Evolutionary conservation across 2,888 invertebrate genomes (phyloP).

Genomic region (Drosophila putrida): DNA sequence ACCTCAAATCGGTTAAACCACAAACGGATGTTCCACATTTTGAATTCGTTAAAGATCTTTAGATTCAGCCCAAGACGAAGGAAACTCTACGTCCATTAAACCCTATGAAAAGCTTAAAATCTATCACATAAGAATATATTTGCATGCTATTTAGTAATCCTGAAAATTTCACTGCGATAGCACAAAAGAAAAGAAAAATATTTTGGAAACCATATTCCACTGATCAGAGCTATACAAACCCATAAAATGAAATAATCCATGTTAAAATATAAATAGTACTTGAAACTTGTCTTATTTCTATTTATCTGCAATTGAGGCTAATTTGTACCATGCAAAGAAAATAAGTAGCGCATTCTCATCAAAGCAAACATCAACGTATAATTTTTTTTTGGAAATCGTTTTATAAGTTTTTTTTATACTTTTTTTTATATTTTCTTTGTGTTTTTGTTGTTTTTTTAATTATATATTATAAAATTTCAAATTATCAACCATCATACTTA

Average conservation of each 20-base stretch:
- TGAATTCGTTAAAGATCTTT: not conserved
- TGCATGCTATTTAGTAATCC: not conserved
- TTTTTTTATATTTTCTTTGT: constrained; percentile 64
- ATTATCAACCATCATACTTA: constrained; percentile 64
- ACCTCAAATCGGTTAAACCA: not conserved
- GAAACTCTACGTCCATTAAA: not conserved
- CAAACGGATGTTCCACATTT: not conserved
- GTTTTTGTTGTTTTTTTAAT: constrained; percentile 36
- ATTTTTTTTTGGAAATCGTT: constrained; percentile 61
- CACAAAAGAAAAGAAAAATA: too few relatives aligned
- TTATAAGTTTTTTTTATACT: constrained; percentile 72
- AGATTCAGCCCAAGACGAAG: not conserved
- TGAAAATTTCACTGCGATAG: too few relatives aligned
- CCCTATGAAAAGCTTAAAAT: too few relatives aligned
- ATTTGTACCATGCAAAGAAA: constrained; percentile 56
- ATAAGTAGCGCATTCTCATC: constrained; percentile 57
- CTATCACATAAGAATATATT: not conserved
- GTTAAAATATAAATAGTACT: not conserved
- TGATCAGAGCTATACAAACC: constrained; percentile 10
- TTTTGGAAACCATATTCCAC: too few relatives aligned
- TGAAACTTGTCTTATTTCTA: not conserved
- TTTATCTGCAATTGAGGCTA: not conserved
- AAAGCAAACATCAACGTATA: constrained; percentile 78
- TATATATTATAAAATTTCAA: constrained; percentile 73
- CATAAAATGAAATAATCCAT: constrained; percentile 9